phyloP scores from a whole-genome alignment of 2,113 vertebrate species.

The Aegotheles bennettii region DNA sequence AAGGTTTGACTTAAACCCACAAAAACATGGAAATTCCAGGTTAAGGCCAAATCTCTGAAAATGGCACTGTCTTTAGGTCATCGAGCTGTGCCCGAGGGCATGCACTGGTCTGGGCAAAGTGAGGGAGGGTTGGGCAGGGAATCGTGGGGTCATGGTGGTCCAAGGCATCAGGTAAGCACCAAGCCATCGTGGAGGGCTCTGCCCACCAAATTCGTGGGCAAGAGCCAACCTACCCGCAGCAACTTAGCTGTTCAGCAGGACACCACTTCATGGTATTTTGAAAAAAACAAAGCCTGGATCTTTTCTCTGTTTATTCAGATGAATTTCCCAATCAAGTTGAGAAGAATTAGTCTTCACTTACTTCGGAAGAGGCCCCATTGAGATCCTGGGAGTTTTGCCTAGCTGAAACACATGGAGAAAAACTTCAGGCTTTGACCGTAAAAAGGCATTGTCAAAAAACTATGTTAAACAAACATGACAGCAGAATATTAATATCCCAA shows the following conservation, averaged over 20 bases:
- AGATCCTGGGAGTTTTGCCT: conserved; percentile 16
- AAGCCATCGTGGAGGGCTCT: neutral
- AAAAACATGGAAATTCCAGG: conserved; percentile 17
- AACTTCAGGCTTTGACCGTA: conserved; percentile 38
- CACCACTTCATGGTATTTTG: neutral
- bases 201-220: fast-evolving
- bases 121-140: neutral
- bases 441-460: conserved; percentile 45
- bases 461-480: conserved; percentile 32
- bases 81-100: neutral
- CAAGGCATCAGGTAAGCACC: neutral
- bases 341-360: conserved; percentile 11
- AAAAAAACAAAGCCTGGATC: neutral
- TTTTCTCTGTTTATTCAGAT: conserved; percentile 8
- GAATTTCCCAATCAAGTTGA: neutral
- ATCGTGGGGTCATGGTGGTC: fast-evolving
- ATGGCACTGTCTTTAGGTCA: neutral
- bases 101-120: neutral
- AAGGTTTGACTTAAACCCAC: conserved; percentile 47
- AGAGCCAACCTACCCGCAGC: neutral
- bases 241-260: neutral
- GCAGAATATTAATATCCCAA: conserved; percentile 10
- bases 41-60: neutral
- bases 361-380: neutral
- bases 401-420: conserved; percentile 19